phyloP scores from a whole-genome alignment of 2,797 vertebrate species.

The Percopsis omiscomaycus region DNA sequence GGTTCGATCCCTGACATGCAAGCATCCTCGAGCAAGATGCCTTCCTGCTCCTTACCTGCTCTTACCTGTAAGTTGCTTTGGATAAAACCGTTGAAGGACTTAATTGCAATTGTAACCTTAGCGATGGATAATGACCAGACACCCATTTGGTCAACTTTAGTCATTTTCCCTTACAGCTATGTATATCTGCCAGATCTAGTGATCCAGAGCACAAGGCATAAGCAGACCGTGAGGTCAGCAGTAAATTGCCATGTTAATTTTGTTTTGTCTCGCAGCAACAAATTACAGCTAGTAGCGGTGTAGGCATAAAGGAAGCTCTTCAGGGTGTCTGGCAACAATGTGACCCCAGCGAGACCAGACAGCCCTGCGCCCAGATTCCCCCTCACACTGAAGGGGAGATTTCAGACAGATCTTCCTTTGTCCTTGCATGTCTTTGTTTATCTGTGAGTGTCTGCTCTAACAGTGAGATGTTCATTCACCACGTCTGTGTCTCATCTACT shows the following conservation, averaged over 20 bases:
- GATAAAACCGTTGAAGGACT: too few relatives aligned
- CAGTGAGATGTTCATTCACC: conserved; percentile 39
- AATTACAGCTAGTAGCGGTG: conserved; percentile 74
- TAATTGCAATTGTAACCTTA: too few relatives aligned
- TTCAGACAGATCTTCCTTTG: conserved; percentile 67
- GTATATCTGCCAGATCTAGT: conserved; percentile 52
- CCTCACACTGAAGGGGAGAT: conserved; percentile 59
- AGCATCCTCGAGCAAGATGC: too few relatives aligned
- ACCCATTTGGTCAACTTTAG: conserved; percentile 48
- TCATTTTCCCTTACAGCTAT: conserved; percentile 49
- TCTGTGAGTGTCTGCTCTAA: conserved; percentile 41
- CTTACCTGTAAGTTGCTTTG: too few relatives aligned
- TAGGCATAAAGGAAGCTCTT: conserved; percentile 76
- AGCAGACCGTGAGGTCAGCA: conserved; percentile 68
- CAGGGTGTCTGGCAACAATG: conserved; percentile 75
- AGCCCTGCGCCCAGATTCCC: conserved; percentile 56
- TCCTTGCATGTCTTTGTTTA: conserved; percentile 28
- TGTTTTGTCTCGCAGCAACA: conserved; percentile 79
- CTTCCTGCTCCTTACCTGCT: too few relatives aligned
- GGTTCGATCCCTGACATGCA: too few relatives aligned
- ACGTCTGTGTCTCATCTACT: conserved; percentile 51
- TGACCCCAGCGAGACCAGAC: conserved; percentile 75
- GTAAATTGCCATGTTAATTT: conserved; percentile 72
- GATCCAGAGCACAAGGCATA: conserved; percentile 43
- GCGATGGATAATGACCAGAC: conserved; percentile 42